Conservation (phyloP, 30 jellyfish, hydroid and myxozoan genomes). For the Mastigias papua region DNA sequence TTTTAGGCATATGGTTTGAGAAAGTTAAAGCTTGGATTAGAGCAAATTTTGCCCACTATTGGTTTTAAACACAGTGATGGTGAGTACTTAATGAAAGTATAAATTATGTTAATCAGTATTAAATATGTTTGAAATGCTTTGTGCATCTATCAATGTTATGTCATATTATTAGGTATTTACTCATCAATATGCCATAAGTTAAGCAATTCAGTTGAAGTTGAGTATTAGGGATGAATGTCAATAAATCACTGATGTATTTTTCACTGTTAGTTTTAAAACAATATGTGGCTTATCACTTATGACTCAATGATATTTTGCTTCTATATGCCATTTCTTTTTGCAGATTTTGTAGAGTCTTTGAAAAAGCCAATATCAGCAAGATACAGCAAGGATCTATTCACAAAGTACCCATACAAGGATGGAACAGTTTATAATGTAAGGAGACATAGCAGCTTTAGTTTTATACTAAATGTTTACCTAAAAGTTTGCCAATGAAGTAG, state of each 20-base stretch:
- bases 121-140: no score
- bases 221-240: no score
- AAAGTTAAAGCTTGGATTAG: constrained; percentile 71
- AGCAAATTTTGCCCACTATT: constrained; percentile 84
- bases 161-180: no score
- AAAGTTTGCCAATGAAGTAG: no score
- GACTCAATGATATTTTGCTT: not conserved
- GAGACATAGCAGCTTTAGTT: not conserved
- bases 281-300: no score
- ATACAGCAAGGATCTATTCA: constrained; percentile 85
- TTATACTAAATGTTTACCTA: not conserved
- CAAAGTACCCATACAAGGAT: constrained; percentile 82
- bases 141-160: no score
- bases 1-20: constrained; percentile 80
- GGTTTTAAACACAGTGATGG: constrained; percentile 96
- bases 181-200: no score
- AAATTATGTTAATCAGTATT: not conserved
- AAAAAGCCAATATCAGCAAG: constrained; percentile 95
- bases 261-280: no score
- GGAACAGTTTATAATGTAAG: constrained; percentile 95
- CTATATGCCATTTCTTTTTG: constrained; percentile 7
- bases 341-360: constrained; percentile 84
- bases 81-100: not conserved
- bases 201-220: no score
- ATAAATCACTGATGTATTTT: no score